Conservation (phyloP, 2,113 vertebrate species). For the Aramus guarauna region DNA sequence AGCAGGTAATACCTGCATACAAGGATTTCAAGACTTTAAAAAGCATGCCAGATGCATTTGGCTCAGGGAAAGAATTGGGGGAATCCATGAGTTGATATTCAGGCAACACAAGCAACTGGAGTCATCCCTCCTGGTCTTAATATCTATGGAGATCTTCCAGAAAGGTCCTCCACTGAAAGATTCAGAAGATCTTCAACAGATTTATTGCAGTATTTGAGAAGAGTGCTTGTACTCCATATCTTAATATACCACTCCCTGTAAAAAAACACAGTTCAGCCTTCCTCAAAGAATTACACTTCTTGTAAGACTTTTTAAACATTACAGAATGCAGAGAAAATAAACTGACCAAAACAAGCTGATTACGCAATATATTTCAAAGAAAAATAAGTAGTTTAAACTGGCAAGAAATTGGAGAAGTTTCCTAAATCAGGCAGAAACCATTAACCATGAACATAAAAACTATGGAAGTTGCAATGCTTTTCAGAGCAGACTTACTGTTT, state of each 20-base stretch:
- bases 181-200: not conserved
- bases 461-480: rapidly evolving
- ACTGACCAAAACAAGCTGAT: not conserved
- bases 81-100: not conserved
- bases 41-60: not conserved
- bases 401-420: not conserved
- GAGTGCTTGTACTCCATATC: not conserved
- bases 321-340: not conserved
- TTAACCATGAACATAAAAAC: not conserved
- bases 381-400: not conserved
- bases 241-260: not conserved
- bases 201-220: not conserved
- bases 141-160: not conserved
- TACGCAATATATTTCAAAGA: not conserved
- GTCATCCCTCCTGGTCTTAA: not conserved
- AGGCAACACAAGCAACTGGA: not conserved
- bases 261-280: not conserved
- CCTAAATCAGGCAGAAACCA: not conserved
- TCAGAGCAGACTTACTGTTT: not conserved
- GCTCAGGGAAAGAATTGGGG: not conserved
- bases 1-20: not conserved
- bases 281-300: not conserved
- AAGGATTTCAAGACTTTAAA: not conserved
- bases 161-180: not conserved
- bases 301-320: not conserved